These are phyloP conservation scores for Caenorhabditis sp. DNA, from an alignment of 2,888 invertebrate genomes.

Conservation along the genomic window DNA sequence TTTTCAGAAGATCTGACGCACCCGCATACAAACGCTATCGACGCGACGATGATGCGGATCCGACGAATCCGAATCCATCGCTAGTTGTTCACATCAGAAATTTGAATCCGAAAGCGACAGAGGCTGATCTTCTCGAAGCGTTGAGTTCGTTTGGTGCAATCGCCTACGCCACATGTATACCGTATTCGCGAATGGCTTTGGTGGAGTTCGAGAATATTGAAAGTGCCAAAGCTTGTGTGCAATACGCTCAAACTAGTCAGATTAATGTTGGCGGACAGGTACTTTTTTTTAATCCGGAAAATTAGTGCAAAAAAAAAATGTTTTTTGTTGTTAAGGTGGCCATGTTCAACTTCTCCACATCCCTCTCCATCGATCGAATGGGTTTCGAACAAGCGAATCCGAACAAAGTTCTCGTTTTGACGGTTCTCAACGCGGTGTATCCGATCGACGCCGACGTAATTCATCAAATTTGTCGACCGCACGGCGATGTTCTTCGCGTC, in stretches of 20 bases:
- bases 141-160: constrained; percentile 73
- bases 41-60: constrained; percentile 71
- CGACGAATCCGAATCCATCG: constrained; percentile 73
- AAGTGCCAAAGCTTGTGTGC: constrained; percentile 66
- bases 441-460: constrained; percentile 92
- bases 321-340: constrained; percentile 60
- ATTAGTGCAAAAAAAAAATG: background rate
- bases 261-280: constrained; percentile 72
- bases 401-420: constrained; percentile 95
- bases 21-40: constrained; percentile 46
- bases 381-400: constrained; percentile 78
- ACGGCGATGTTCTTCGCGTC: constrained; percentile 93
- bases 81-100: constrained; percentile 74
- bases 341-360: constrained; percentile 72
- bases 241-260: constrained; percentile 56
- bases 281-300: background rate
- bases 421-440: constrained; percentile 96
- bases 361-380: constrained; percentile 53
- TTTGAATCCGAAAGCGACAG: constrained; percentile 71
- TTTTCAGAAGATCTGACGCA: constrained; percentile 6
- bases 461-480: constrained; percentile 93
- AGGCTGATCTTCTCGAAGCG: constrained; percentile 73
- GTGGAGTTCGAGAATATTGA: constrained; percentile 67
- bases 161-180: constrained; percentile 66
- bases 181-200: constrained; percentile 64